These are phyloP conservation scores for Seriola rivoliana DNA, from an alignment of 2,113 vertebrate genomes.

Conservation along the genomic window DNA sequence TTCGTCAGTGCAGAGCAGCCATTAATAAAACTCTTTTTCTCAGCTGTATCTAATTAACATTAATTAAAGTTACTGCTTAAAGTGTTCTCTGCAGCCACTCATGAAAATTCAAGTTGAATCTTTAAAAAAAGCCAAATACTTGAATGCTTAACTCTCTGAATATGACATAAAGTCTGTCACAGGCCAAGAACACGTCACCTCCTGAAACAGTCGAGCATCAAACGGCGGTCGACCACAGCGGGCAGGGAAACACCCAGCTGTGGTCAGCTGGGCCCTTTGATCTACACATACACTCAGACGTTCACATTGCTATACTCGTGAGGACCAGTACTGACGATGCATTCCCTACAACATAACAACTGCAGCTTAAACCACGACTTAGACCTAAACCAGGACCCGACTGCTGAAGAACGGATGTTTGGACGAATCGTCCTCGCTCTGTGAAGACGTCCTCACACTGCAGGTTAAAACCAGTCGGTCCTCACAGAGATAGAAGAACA, in stretches of 20 bases:
- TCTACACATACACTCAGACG: not conserved
- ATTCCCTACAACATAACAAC: not conserved
- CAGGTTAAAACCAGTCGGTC: not conserved
- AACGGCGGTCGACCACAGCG: not conserved
- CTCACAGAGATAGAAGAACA: not conserved
- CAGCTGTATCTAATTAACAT: too few relatives aligned
- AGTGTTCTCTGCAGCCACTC: too few relatives aligned
- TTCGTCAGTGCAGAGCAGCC: too few relatives aligned
- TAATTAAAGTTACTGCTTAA: too few relatives aligned
- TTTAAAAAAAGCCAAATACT: too few relatives aligned
- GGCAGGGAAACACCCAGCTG: conserved; percentile 49
- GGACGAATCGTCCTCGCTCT: too few relatives aligned
- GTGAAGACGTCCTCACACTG: too few relatives aligned
- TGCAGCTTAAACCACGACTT: not conserved
- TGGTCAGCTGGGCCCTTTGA: conserved; percentile 1
- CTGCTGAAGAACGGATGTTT: too few relatives aligned
- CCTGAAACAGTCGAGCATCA: not conserved
- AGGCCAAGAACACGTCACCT: conserved; percentile 15
- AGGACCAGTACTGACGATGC: not conserved
- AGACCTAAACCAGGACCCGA: not conserved
- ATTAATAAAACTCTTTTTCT: too few relatives aligned
- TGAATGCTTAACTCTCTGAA: not conserved
- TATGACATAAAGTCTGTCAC: not conserved
- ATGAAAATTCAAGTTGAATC: too few relatives aligned
- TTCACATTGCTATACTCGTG: not conserved